Conservation (phyloP, 2,113 vertebrate genomes). For the Agapornis roseicollis region DNA sequence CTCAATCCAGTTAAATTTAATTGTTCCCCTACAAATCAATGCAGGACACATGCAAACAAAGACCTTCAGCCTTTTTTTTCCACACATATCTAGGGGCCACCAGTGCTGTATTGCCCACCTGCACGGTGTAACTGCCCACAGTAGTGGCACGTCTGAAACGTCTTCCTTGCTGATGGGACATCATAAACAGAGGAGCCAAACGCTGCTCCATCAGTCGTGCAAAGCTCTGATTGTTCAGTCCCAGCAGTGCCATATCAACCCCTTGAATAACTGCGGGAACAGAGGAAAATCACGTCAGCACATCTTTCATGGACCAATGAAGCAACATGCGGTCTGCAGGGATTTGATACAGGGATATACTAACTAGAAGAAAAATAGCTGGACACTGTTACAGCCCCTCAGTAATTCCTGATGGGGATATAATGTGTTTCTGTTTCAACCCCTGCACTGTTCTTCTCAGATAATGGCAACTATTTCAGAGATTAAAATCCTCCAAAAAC, state of each 20-base stretch:
- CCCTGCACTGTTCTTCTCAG: not conserved
- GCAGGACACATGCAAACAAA: not conserved
- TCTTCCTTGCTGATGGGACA: constrained; percentile 89
- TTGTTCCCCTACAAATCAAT: not conserved
- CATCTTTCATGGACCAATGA: not conserved
- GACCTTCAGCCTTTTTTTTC: not conserved
- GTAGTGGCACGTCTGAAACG: constrained; percentile 88
- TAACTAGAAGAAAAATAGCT: not conserved
- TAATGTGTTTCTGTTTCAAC: not conserved
- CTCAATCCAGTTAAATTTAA: not conserved
- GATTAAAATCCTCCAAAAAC: not conserved
- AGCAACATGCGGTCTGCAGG: not conserved
- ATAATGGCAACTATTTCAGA: not conserved
- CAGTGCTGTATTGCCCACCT: constrained; percentile 69
- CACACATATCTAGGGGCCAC: not conserved
- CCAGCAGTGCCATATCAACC: constrained; percentile 88
- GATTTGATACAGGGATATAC: not conserved
- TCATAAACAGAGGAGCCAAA: constrained; percentile 91
- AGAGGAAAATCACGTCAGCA: not conserved
- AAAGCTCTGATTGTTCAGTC: constrained; percentile 94
- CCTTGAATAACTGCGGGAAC: constrained; percentile 89
- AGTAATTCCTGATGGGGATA: not conserved
- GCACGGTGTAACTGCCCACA: constrained; percentile 92
- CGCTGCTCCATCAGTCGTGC: constrained; percentile 95
- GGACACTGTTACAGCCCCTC: not conserved